Evolutionary conservation across 1,140 invertebrate genomes (phyloP).

Genomic region (Drosophila bifasciata): DNA sequence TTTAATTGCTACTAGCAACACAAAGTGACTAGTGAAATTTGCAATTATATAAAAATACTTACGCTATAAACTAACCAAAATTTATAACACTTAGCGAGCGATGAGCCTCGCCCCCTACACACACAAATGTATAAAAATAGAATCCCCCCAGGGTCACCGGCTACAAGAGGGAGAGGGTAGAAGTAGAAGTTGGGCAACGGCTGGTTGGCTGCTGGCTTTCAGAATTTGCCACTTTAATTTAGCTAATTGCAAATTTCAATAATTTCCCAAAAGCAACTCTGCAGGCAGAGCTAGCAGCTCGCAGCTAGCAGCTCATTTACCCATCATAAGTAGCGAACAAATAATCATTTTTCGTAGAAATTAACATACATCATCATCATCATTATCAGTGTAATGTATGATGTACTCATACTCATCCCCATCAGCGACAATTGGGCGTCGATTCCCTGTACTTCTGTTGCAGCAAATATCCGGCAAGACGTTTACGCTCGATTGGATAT

Average conservation of each 20-base stretch:
- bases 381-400: no score
- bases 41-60: constrained; percentile 70
- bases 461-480: constrained; percentile 59
- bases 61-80: constrained; percentile 47
- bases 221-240: constrained; percentile 59
- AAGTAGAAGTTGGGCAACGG: constrained; percentile 32
- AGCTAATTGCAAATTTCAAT: constrained; percentile 75
- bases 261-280: constrained; percentile 56
- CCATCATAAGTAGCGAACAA: constrained; percentile 60
- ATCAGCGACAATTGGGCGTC: constrained; percentile 10
- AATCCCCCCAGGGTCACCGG: constrained; percentile 48
- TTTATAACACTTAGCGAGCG: constrained; percentile 34
- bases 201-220: constrained; percentile 41
- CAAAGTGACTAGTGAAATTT: constrained; percentile 73
- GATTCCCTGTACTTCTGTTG: neutral
- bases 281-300: no score
- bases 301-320: constrained; percentile 5
- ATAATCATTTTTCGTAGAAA: constrained; percentile 52
- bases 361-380: constrained; percentile 36
- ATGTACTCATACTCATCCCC: no score
- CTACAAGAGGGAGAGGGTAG: constrained; percentile 27
- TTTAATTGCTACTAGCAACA: constrained; percentile 59
- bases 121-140: constrained; percentile 51
- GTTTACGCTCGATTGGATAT: constrained; percentile 13
- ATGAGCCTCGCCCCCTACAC: constrained; percentile 6